Conservation (phyloP, 2,797 vertebrate genomes). For the Tapera naevia region DNA sequence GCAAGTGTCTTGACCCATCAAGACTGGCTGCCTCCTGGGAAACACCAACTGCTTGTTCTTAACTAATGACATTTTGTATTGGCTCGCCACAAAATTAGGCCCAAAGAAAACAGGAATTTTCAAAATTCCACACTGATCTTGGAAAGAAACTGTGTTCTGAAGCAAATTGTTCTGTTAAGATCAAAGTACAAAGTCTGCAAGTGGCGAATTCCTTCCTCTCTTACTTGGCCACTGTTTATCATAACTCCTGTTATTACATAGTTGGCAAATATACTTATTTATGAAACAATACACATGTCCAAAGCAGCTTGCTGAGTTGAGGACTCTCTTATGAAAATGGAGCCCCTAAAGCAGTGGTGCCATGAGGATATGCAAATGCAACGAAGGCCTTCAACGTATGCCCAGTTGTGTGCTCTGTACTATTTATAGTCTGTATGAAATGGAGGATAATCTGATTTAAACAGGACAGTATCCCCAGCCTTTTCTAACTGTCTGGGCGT, state of each 20-base stretch:
- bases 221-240: slow-evolving; percentile 23
- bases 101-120: not conserved
- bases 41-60: slow-evolving; percentile 20
- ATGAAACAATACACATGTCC: not conserved
- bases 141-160: not conserved
- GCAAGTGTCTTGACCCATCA: slow-evolving; percentile 2
- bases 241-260: not conserved
- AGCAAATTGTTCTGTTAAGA: not conserved
- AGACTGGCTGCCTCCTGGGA: slow-evolving; percentile 26
- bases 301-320: not conserved
- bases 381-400: not conserved
- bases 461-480: not conserved
- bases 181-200: slow-evolving; percentile 20
- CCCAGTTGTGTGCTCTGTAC: not conserved
- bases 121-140: not conserved
- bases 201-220: slow-evolving; percentile 26
- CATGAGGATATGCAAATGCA: not conserved
- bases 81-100: not conserved
- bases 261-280: slow-evolving; percentile 3
- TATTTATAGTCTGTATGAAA: slow-evolving; percentile 5
- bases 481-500: not conserved
- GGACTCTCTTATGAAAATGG: not conserved
- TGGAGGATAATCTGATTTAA: slow-evolving; percentile 28
- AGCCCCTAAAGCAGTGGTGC: not conserved
- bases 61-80: slow-evolving; percentile 3